These are phyloP conservation scores for Drosophila pallidifrons DNA, from an alignment of 1,140 invertebrate species.

Conservation along the genomic window DNA sequence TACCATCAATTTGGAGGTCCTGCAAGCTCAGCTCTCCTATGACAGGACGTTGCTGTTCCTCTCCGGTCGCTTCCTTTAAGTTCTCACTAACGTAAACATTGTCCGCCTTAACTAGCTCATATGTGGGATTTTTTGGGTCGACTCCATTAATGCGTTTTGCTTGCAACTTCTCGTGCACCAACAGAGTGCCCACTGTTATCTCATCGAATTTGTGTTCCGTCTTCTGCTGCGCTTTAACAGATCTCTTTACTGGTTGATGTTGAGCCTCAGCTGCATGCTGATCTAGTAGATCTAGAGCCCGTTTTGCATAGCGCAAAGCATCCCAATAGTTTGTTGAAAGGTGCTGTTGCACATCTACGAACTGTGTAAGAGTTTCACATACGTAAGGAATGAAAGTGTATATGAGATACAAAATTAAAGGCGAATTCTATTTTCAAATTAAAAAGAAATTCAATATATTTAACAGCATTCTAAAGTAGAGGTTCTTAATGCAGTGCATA, in stretches of 20 bases:
- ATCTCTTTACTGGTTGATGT: conserved; percentile 39
- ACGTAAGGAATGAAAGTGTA: too few species aligned
- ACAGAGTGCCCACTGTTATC: conserved; percentile 61
- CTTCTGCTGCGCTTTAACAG: not conserved
- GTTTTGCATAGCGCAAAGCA: conserved; percentile 64
- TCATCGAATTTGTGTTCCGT: conserved; percentile 59
- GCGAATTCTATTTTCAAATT: too few species aligned
- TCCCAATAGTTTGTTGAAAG: conserved; percentile 73
- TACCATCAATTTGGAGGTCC: conserved; percentile 60
- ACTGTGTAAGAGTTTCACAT: conserved; percentile 22
- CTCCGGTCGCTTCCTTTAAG: conserved; percentile 36
- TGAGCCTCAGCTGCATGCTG: conserved; percentile 2
- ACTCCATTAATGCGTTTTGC: conserved; percentile 66
- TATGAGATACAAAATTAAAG: too few species aligned
- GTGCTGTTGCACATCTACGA: conserved; percentile 50
- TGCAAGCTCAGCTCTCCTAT: conserved; percentile 43
- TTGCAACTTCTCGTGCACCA: conserved; percentile 51
- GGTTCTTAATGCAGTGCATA: too few species aligned
- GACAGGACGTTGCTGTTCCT: not conserved
- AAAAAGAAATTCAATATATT: too few species aligned
- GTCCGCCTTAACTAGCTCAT: conserved; percentile 53
- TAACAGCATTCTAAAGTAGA: too few species aligned
- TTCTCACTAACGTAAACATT: conserved; percentile 63
- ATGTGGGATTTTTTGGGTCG: conserved; percentile 46
- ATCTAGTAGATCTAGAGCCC: conserved; percentile 67